Evolutionary conservation across 2,888 invertebrate species (phyloP).

Genomic region (Saturnia japonica): DNA sequence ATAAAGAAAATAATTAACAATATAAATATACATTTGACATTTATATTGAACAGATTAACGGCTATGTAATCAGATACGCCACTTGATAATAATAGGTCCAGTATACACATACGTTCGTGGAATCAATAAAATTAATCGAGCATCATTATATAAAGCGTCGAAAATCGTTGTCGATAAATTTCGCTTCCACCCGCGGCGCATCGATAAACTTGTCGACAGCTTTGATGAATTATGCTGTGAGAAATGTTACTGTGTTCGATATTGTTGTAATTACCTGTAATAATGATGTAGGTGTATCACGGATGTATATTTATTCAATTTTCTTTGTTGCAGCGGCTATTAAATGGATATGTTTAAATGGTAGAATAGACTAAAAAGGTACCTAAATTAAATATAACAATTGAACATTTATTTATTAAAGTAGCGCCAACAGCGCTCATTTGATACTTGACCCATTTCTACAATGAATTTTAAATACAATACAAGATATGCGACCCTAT

Average conservation of each 20-base stretch:
- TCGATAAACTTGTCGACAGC: conserved; percentile 2
- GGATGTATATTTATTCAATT: neutral
- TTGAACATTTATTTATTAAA: too few species aligned
- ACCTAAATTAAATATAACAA: neutral
- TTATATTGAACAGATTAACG: neutral
- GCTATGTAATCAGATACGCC: conserved; percentile 1
- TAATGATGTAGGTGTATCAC: conserved; percentile 26
- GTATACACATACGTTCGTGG: neutral
- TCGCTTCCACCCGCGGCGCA: conserved; percentile 12
- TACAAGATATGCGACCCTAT: too few species aligned
- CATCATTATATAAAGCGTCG: conserved; percentile 42
- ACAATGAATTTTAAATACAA: too few species aligned
- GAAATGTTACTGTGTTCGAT: conserved; percentile 6
- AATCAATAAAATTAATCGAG: conserved; percentile 46
- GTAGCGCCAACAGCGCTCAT: too few species aligned
- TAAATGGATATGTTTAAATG: neutral
- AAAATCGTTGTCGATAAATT: conserved; percentile 31
- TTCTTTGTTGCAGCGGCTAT: neutral
- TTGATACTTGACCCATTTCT: too few species aligned
- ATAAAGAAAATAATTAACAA: neutral
- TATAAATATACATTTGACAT: neutral
- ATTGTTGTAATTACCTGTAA: conserved; percentile 6
- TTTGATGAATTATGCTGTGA: conserved; percentile 19
- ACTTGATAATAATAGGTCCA: neutral
- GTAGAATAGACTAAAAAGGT: neutral